Percentiles rank a stretch among this genome's conserved stretches.
phyloP scores from a whole-genome alignment of 2,113 vertebrate species.

The Charadrius vociferus region DNA sequence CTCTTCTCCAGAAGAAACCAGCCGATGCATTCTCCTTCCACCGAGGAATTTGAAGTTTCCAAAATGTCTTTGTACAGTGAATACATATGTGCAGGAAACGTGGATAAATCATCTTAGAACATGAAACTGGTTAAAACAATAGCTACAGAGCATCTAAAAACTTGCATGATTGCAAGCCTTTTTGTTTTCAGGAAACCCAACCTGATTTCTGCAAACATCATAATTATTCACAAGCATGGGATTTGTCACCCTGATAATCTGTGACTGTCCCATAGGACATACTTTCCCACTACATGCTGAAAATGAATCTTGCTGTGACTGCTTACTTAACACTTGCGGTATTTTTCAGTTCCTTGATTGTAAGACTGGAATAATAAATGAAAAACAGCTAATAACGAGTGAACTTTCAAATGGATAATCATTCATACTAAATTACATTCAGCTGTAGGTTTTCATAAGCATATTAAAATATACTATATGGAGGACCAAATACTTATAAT shows the following conservation, averaged over 20 bases:
- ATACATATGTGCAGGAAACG: neutral
- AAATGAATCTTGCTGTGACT: neutral
- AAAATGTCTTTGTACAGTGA: neutral
- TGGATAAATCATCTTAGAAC: neutral
- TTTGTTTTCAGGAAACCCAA: neutral
- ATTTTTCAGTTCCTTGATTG: neutral
- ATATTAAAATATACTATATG: neutral
- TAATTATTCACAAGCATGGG: neutral
- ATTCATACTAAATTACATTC: slow-evolving; percentile 1
- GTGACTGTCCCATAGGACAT: neutral
- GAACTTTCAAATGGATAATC: neutral
- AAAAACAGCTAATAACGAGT: neutral
- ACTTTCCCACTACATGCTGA: neutral
- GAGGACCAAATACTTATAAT: neutral
- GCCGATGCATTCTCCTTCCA: neutral
- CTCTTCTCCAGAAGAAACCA: neutral
- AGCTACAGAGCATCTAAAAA: neutral
- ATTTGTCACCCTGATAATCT: neutral
- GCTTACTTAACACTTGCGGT: neutral
- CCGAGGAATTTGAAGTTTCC: neutral
- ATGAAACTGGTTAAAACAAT: neutral
- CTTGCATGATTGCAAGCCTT: neutral
- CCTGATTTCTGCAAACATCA: neutral
- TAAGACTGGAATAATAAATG: neutral
- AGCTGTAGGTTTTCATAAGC: neutral